Evolutionary conservation across 2,888 invertebrate species (phyloP).

Genomic region (Andrena bucephala): DNA sequence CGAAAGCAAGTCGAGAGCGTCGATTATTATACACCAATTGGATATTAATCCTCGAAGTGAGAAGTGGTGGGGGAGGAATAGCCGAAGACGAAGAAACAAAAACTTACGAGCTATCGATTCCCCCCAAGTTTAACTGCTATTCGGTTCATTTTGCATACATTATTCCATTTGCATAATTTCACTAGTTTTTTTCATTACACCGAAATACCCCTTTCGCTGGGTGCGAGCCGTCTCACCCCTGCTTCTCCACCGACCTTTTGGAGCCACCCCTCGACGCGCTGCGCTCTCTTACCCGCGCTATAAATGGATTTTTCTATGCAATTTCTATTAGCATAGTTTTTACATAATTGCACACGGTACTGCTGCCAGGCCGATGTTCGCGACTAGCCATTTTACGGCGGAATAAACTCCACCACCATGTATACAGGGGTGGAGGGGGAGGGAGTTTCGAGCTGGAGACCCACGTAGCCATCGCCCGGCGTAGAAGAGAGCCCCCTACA

Average conservation of each 20-base stretch:
- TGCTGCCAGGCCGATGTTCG: constrained; percentile 69
- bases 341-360: constrained; percentile 79
- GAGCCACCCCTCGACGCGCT: constrained; percentile 1
- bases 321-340: constrained; percentile 84
- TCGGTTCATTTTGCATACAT: constrained; percentile 74
- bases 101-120: constrained; percentile 67
- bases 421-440: constrained; percentile 53
- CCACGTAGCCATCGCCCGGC: constrained; percentile 2
- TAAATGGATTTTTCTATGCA: constrained; percentile 82
- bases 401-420: constrained; percentile 76
- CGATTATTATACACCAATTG: constrained; percentile 19
- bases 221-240: constrained; percentile 39
- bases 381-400: constrained; percentile 74
- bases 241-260: constrained; percentile 24
- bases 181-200: constrained; percentile 77
- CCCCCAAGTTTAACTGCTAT: constrained; percentile 62
- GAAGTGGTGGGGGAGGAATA: background rate
- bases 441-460: constrained; percentile 4
- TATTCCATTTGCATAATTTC: constrained; percentile 80
- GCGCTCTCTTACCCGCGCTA: constrained; percentile 45
- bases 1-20: background rate
- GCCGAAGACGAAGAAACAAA: constrained; percentile 52
- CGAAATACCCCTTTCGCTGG: constrained; percentile 62
- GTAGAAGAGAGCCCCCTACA: background rate
- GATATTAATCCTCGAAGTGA: constrained; percentile 12